phyloP scores from a whole-genome alignment of 2,888 invertebrate genomes.

The Drosophila trichaetosa region DNA sequence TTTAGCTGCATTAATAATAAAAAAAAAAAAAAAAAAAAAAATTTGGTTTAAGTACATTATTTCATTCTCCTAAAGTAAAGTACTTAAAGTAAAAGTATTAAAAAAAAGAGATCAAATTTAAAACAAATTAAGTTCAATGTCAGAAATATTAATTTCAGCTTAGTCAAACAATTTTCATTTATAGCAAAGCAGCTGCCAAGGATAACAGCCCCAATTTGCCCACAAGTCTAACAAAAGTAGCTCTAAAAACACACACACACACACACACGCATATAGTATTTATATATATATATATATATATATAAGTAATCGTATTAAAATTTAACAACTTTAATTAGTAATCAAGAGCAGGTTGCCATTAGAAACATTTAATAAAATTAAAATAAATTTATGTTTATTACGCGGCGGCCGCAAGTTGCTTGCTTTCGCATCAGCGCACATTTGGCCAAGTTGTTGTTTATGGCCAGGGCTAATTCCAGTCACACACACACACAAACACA shows the following conservation, averaged over 20 bases:
- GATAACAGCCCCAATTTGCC: neutral
- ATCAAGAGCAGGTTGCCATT: neutral
- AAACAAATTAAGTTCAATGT: neutral
- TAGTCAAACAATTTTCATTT: neutral
- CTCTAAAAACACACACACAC: neutral
- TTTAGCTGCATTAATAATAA: too few species aligned
- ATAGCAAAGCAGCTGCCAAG: neutral
- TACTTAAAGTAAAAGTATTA: neutral
- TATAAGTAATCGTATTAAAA: neutral
- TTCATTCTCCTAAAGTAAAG: too few species aligned
- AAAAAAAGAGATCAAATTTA: neutral
- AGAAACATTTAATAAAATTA: neutral
- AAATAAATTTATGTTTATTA: neutral
- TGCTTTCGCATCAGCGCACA: slow-evolving; percentile 29
- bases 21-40: too few species aligned
- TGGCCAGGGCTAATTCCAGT: slow-evolving; percentile 38
- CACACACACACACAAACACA: slow-evolving; percentile 17
- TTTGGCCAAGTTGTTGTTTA: slow-evolving; percentile 13
- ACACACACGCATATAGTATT: too few species aligned
- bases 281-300: too few species aligned
- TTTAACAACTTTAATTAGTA: slow-evolving; percentile 2
- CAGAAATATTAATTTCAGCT: neutral
- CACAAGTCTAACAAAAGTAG: neutral
- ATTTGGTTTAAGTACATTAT: too few species aligned
- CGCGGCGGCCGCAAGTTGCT: neutral